Evolutionary conservation across 2,888 invertebrate species (phyloP), one percentile per base, ranked within the genome.

Genomic region (Drosophila ezoana): DNA sequence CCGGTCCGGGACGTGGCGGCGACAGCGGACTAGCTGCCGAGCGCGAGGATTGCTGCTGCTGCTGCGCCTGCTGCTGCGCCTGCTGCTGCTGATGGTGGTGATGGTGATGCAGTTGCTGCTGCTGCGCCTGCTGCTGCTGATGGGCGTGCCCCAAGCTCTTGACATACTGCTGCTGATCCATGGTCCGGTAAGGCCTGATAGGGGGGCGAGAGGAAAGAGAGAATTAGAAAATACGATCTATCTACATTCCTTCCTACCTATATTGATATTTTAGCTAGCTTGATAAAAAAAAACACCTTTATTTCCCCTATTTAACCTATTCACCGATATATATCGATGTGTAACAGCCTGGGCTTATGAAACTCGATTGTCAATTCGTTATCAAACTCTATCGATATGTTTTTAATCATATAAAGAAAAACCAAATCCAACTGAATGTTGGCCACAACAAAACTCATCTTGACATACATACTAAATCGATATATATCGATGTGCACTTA

Each of bases 11-110:
- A 43, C 92, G 89, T 64, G 92, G 92, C 66, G 92, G 92, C 60
- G 92, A 92, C 61, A 92, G 71, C 52, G 92, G 92, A 90, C 92
- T 92, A 76, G 92, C 92, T 86, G 92, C 91, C 72, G 92, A 90
- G 76, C 92, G 87, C 57, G 92, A 91, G 71, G 90, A 88, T 65
- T 89, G 89, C 20, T 90, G 90, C 1, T 88, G 89, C 0, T 89
- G 89, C 0, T 90, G 90, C 0, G 84, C 89, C 0, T 81, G 89
- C 0, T 89, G 89, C 0, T 90, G 90, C 0, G 81, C 85, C 4
- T 81, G 81, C 2, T 87, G 88, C n/a, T 86, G 86, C 0, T 81
- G 81, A 1, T 85, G 83, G 6, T 84, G 86, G 11, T 82, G 83
- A 32, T 86, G 86, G 0, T 81, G 89, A 3, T 82, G 89, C 5